A percentile compares a stretch with the other conserved stretches of the same genome.
Conservation (phyloP, 2,888 invertebrate species). For the Thera obeliscata region DNA sequence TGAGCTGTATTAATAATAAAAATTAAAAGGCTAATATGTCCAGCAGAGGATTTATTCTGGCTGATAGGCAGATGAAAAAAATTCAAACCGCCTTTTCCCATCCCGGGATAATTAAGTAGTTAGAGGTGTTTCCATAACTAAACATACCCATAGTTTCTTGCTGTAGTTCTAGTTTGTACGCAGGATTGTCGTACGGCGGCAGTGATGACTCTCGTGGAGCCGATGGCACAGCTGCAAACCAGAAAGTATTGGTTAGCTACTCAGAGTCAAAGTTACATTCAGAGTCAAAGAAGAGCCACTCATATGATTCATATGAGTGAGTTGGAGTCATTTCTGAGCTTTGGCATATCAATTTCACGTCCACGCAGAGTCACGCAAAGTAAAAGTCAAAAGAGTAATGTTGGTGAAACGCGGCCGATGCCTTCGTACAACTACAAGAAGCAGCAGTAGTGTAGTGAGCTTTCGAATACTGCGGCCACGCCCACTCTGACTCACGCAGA, state of each 20-base stretch:
- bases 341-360: too few relatives aligned
- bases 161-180: conserved; percentile 96
- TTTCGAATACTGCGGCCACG: conserved; percentile 93
- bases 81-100: too few relatives aligned
- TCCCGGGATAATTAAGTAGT: too few relatives aligned
- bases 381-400: conserved; percentile 51
- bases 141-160: conserved; percentile 94
- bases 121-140: background rate
- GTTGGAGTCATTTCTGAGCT: too few relatives aligned
- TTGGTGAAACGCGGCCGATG: conserved; percentile 81
- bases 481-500: conserved; percentile 81
- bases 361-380: background rate
- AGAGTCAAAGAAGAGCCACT: conserved; percentile 44
- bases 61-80: too few relatives aligned
- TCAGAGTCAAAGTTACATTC: conserved; percentile 2
- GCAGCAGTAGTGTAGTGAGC: conserved; percentile 90
- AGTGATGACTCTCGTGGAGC: conserved; percentile 90
- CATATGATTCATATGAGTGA: conserved; percentile 49
- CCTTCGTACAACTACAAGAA: conserved; percentile 91
- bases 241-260: background rate
- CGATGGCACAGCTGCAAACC: conserved; percentile 90
- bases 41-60: too few relatives aligned
- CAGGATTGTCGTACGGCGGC: conserved; percentile 94
- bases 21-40: too few relatives aligned
- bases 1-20: too few relatives aligned